Evolutionary conservation across 1,140 invertebrate species (phyloP).

Genomic region (Neodiprion pinetum): DNA sequence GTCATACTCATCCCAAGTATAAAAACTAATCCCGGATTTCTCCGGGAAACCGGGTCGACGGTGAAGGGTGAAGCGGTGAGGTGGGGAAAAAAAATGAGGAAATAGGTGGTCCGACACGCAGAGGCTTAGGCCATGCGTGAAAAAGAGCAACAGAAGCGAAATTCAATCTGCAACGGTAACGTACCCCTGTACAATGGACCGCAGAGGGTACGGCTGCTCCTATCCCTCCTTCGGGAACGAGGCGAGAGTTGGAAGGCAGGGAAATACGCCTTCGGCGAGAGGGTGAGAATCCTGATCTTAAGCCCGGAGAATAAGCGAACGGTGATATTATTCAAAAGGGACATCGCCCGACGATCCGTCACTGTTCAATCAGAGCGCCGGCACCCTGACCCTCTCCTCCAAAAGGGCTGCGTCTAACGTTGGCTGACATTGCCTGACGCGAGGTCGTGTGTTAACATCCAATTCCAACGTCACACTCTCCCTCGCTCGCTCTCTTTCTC

Average conservation of each 20-base stretch:
- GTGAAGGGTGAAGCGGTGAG: too few species aligned
- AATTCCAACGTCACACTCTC: conserved; percentile 29
- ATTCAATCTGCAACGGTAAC: neutral
- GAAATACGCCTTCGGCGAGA: neutral
- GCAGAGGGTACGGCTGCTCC: neutral
- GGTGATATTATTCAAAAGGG: conserved; percentile 7
- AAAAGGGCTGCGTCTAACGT: neutral
- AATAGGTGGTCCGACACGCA: too few species aligned
- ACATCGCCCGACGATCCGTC: conserved; percentile 9
- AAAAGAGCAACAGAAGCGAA: neutral
- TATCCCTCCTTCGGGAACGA: too few species aligned
- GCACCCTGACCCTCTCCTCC: conserved; percentile 18
- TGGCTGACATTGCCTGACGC: conserved; percentile 6
- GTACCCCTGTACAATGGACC: neutral
- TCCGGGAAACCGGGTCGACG: too few species aligned
- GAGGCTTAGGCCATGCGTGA: too few species aligned
- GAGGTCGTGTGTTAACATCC: conserved; percentile 42
- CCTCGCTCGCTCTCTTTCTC: neutral
- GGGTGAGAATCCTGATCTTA: neutral
- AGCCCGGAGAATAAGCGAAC: conserved; percentile 1
- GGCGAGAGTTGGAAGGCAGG: too few species aligned
- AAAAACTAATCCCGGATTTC: too few species aligned
- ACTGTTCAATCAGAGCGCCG: conserved; percentile 12
- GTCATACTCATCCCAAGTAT: too few species aligned
- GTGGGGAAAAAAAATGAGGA: too few species aligned